These are phyloP conservation scores for Paracanthobrama guichenoti DNA, from an alignment of 2,113 vertebrate genomes.

Conservation along the genomic window DNA sequence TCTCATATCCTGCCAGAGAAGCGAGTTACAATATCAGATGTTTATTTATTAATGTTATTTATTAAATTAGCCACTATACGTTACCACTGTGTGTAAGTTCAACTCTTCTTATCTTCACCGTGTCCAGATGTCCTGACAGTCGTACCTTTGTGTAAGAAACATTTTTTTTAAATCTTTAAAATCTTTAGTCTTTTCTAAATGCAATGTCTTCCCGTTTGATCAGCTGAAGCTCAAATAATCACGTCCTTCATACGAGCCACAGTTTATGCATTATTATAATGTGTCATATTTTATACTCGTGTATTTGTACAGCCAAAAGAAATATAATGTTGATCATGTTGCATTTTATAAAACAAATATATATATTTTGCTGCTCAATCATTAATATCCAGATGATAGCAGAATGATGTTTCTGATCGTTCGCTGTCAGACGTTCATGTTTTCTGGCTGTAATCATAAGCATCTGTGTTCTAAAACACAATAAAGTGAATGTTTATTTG, in stretches of 20 bases:
- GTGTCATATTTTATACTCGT: not conserved
- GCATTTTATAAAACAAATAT: not conserved
- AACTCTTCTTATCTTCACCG: too few relatives aligned
- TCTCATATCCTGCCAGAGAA: not conserved
- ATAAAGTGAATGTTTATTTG: slow-evolving; percentile 3
- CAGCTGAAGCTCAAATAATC: not conserved
- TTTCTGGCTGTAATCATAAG: not conserved
- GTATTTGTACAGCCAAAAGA: slow-evolving; percentile 9
- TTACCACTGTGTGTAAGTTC: not conserved
- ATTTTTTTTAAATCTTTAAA: too few relatives aligned
- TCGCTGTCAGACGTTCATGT: too few relatives aligned
- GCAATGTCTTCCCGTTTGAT: not conserved
- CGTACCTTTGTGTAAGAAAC: too few relatives aligned
- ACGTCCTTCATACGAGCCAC: not conserved
- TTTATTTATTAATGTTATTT: slow-evolving; percentile 41
- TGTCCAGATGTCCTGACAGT: too few relatives aligned
- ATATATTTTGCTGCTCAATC: not conserved
- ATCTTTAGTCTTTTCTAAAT: too few relatives aligned
- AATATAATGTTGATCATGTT: slow-evolving; percentile 7
- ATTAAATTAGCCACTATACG: slow-evolving; percentile 18
- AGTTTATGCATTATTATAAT: not conserved
- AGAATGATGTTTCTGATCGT: not conserved
- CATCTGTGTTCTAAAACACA: not conserved
- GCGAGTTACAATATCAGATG: not conserved
- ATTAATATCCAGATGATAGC: not conserved